These are phyloP conservation scores for Agraylea sexmaculata DNA, from an alignment of 1,140 invertebrate species.

Conservation along the genomic window DNA sequence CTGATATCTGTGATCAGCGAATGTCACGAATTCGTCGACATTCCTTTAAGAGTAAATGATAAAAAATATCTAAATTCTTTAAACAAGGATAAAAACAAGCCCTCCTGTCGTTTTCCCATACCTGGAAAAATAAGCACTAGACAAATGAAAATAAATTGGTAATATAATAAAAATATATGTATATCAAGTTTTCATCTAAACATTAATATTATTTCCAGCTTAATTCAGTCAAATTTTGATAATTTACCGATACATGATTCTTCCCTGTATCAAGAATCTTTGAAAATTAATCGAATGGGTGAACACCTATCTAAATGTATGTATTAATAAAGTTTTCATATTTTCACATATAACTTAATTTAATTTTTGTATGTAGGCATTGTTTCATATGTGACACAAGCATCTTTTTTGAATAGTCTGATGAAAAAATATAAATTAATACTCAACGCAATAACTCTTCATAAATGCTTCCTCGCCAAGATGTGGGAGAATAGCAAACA, in stretches of 20 bases:
- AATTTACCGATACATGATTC: constrained; percentile 54
- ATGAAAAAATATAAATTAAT: constrained; percentile 36
- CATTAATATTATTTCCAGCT: constrained; percentile 35
- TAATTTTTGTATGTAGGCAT: constrained; percentile 27
- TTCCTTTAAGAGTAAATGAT: constrained; percentile 49
- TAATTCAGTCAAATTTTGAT: constrained; percentile 63
- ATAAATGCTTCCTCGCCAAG: constrained; percentile 52
- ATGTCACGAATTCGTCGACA: constrained; percentile 48
- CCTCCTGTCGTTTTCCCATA: constrained; percentile 45
- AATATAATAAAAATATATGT: constrained; percentile 18
- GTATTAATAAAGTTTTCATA: constrained; percentile 19
- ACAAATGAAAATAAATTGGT: constrained; percentile 58
- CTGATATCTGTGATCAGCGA: constrained; percentile 38
- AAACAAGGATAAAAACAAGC: constrained; percentile 44
- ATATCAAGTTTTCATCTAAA: not conserved
- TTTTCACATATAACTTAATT: constrained; percentile 5
- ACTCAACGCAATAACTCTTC: constrained; percentile 47
- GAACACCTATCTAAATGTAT: constrained; percentile 58
- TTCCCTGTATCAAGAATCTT: constrained; percentile 54
- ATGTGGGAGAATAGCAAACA: constrained; percentile 66
- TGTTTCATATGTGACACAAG: constrained; percentile 35
- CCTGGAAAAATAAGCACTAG: constrained; percentile 47
- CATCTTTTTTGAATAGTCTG: constrained; percentile 27
- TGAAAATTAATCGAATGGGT: constrained; percentile 54
- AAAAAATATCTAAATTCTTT: constrained; percentile 46